phyloP scores from a whole-genome alignment of 2,113 vertebrate genomes.

The Cyanoderma ruficeps region DNA sequence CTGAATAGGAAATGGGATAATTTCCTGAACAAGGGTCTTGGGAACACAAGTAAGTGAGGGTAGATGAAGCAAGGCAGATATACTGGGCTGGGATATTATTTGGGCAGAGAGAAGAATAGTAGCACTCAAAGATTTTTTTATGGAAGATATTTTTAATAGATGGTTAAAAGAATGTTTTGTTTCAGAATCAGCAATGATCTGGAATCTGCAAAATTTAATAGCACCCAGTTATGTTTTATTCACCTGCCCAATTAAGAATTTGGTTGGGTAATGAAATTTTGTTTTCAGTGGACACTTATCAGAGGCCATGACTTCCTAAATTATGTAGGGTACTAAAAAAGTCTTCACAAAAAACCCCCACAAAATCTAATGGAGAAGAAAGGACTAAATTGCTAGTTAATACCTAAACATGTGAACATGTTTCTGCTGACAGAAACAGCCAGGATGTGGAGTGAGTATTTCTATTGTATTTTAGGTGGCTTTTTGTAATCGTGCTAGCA shows the following conservation, averaged over 20 bases:
- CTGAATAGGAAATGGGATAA: constrained; percentile 25
- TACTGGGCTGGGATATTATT: background rate
- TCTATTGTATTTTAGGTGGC: background rate
- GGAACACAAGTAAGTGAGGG: background rate
- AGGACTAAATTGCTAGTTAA: background rate
- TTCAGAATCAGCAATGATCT: background rate
- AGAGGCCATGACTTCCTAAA: background rate
- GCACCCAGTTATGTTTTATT: background rate
- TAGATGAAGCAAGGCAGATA: background rate
- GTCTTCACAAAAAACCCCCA: background rate
- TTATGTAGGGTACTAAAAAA: background rate
- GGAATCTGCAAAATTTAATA: background rate
- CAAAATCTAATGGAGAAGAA: background rate
- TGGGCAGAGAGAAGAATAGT: background rate
- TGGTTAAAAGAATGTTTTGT: background rate
- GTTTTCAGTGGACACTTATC: background rate
- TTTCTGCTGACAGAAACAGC: background rate
- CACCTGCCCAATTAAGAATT: background rate
- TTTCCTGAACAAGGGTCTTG: constrained; percentile 43
- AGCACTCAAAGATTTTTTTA: background rate
- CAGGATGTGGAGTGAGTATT: background rate
- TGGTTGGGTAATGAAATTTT: background rate
- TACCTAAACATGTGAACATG: background rate
- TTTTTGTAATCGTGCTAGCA: background rate
- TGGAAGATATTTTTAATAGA: background rate